Evolutionary conservation across 2,797 vertebrate species (phyloP).

Genomic region (Xenops minutus): DNA sequence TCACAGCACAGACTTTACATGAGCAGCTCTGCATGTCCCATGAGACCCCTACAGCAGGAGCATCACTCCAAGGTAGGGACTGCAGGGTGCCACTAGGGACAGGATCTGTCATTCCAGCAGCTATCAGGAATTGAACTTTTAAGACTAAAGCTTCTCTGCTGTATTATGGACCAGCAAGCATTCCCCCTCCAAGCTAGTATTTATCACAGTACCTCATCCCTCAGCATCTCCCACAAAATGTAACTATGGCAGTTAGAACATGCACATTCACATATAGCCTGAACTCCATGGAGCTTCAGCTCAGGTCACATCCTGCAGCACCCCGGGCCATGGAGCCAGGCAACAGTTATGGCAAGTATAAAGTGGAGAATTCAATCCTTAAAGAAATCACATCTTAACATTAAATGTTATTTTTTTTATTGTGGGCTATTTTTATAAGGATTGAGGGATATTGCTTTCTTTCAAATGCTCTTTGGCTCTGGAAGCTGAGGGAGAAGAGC

Average conservation of each 20-base stretch:
- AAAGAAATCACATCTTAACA: not conserved
- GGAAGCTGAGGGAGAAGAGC: not conserved
- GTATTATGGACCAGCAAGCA: not conserved
- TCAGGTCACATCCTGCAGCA: not conserved
- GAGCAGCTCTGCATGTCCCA: not conserved
- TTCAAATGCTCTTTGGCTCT: not conserved
- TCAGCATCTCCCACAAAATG: not conserved
- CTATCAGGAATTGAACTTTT: not conserved
- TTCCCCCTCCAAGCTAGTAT: not conserved
- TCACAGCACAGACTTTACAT: not conserved
- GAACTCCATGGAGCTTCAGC: not conserved
- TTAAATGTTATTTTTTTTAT: not conserved
- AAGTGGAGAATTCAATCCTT: not conserved
- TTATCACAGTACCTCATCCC: not conserved
- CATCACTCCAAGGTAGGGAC: not conserved
- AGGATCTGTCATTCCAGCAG: not conserved
- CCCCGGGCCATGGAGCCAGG: not conserved
- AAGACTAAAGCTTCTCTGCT: not conserved
- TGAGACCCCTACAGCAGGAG: not conserved
- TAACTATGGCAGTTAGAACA: not conserved
- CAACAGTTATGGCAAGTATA: not conserved
- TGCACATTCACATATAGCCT: not conserved
- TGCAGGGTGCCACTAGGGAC: not conserved
- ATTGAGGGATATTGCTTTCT: not conserved
- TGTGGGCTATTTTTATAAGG: not conserved